phyloP scores from a whole-genome alignment of 2,113 vertebrate species.

The Bostrychus sinensis region DNA sequence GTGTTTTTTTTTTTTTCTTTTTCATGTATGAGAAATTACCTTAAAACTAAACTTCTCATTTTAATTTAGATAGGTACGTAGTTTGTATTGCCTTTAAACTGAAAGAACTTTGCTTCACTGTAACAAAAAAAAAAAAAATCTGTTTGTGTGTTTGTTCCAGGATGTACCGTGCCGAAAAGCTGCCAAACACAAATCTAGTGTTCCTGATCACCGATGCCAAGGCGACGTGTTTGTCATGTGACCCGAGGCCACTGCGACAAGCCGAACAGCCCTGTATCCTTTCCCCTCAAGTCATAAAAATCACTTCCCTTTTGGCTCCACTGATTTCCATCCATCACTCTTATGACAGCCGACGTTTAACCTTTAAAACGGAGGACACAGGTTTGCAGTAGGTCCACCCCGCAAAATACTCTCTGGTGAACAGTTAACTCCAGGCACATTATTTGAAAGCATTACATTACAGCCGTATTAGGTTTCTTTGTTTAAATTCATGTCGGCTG shows the following conservation, averaged over 20 bases:
- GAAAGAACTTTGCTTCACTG: no score
- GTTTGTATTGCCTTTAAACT: no score
- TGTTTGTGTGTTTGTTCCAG: conserved; percentile 75
- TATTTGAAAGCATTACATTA: conserved; percentile 62
- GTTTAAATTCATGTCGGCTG: conserved; percentile 38
- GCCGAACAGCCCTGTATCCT: conserved; percentile 99
- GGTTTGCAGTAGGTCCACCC: conserved; percentile 49
- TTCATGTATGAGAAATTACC: no score
- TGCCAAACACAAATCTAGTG: conserved; percentile 94
- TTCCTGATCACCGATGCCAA: conserved; percentile 96
- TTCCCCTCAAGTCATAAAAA: conserved; percentile 61
- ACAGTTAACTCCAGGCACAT: conserved; percentile 64
- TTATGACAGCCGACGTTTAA: conserved; percentile 48
- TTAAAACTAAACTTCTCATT: no score
- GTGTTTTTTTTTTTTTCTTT: no score
- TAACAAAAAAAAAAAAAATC: no score
- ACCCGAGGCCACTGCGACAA: conserved; percentile 89
- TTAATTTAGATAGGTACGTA: no score
- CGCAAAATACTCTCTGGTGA: conserved; percentile 53
- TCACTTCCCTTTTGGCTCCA: conserved; percentile 42
- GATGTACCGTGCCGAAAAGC: conserved; percentile 92
- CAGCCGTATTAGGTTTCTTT: conserved; percentile 47
- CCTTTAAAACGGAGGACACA: conserved; percentile 52
- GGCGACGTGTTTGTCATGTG: conserved; percentile 90
- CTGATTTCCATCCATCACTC: conserved; percentile 54